Percentiles rank a stretch among this genome's conserved stretches.
Conservation (phyloP, 2,888 invertebrate genomes). For the Lochmaea crataegi region DNA sequence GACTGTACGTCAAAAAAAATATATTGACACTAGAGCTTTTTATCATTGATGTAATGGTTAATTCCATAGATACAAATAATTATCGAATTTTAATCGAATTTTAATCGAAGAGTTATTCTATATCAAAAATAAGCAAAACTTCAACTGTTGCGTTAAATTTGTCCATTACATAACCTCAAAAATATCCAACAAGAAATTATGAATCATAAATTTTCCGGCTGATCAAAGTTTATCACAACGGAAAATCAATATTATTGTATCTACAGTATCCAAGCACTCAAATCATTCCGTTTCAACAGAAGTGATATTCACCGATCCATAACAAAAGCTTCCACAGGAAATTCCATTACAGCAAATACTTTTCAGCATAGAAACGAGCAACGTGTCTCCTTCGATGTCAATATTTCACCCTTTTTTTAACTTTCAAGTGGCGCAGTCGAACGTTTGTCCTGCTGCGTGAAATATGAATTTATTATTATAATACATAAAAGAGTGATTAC, state of each 20-base stretch:
- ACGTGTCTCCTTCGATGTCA: constrained; percentile 16
- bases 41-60: too few relatives aligned
- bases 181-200: neutral
- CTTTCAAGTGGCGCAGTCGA: constrained; percentile 4
- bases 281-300: constrained; percentile 18
- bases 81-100: too few relatives aligned
- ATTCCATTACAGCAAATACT: constrained; percentile 34
- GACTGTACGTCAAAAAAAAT: too few relatives aligned
- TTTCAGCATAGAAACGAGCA: constrained; percentile 7
- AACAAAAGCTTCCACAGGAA: constrained; percentile 24
- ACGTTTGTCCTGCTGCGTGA: neutral
- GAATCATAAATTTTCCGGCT: constrained; percentile 7
- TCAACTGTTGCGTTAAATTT: too few relatives aligned
- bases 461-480: constrained; percentile 1
- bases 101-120: too few relatives aligned
- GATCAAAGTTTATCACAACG: constrained; percentile 5
- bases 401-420: constrained; percentile 30
- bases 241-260: constrained; percentile 13
- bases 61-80: too few relatives aligned
- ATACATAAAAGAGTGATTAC: neutral
- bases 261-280: constrained; percentile 3
- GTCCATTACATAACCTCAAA: too few relatives aligned
- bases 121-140: too few relatives aligned
- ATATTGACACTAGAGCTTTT: too few relatives aligned
- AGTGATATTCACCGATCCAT: constrained; percentile 19